phyloP scores from a whole-genome alignment of 1,140 invertebrate species.

The Trypoxylus dichotomus region DNA sequence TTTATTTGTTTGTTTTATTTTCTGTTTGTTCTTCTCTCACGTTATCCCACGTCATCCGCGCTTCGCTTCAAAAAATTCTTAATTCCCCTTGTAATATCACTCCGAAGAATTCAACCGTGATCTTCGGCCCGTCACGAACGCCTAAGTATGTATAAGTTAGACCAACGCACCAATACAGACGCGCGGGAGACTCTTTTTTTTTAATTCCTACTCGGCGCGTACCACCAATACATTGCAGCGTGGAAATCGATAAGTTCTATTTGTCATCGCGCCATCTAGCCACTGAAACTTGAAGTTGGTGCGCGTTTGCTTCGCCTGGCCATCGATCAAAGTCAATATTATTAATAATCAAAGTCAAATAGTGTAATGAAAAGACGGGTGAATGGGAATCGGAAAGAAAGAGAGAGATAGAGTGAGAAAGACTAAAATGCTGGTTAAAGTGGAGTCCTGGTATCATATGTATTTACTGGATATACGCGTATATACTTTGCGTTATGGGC shows the following conservation, averaged over 20 bases:
- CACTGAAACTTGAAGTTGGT: constrained; percentile 15
- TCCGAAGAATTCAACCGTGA: constrained; percentile 18
- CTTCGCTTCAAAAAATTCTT: constrained; percentile 1
- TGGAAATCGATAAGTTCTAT: constrained; percentile 11
- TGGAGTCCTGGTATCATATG: neutral
- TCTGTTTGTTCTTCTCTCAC: neutral
- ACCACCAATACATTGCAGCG: constrained; percentile 12
- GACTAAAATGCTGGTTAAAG: neutral
- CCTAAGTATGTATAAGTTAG: neutral
- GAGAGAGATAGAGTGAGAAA: neutral
- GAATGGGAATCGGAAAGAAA: constrained; percentile 4
- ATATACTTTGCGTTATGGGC: neutral
- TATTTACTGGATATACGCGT: too few relatives aligned
- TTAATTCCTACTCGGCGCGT: neutral
- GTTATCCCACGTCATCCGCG: neutral
- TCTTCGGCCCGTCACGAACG: neutral
- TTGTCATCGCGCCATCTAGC: neutral
- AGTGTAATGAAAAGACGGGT: constrained; percentile 15
- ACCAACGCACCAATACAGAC: neutral
- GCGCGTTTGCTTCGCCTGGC: neutral
- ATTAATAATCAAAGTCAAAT: constrained; percentile 49
- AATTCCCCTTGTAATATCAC: constrained; percentile 23
- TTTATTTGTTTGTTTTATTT: neutral
- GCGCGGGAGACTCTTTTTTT: neutral
- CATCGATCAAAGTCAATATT: constrained; percentile 51